phyloP scores from a whole-genome alignment of 2,113 vertebrate species.

The Aleadryas rufinucha region DNA sequence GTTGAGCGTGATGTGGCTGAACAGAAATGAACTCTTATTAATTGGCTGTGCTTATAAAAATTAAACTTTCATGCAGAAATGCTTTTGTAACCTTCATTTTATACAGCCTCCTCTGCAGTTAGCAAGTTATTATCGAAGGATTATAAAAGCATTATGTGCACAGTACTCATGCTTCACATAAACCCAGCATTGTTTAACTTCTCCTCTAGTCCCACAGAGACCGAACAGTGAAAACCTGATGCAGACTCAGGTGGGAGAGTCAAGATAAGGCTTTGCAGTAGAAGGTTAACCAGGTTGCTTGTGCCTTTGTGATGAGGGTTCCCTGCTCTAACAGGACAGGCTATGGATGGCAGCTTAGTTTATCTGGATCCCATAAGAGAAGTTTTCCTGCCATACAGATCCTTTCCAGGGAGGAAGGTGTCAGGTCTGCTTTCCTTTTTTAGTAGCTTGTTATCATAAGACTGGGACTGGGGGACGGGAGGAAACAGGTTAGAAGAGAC shows the following conservation, averaged over 20 bases:
- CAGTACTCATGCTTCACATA: not conserved
- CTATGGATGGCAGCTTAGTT: not conserved
- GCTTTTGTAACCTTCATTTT: not conserved
- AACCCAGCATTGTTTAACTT: not conserved
- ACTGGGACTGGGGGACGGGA: fast-evolving
- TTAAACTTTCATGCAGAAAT: not conserved
- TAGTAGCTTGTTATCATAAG: not conserved
- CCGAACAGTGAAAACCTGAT: not conserved
- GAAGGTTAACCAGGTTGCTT: not conserved
- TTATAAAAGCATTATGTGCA: not conserved
- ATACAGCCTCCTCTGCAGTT: not conserved
- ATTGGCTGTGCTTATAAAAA: not conserved
- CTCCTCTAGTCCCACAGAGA: not conserved
- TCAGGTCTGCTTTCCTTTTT: not conserved
- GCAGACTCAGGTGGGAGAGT: not conserved
- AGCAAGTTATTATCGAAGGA: not conserved
- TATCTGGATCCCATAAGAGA: not conserved
- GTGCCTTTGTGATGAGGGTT: not conserved
- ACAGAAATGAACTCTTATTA: not conserved
- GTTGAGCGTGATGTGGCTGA: not conserved
- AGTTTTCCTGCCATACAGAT: not conserved
- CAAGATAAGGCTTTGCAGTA: not conserved
- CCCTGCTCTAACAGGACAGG: not conserved
- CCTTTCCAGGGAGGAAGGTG: not conserved
- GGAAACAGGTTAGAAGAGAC: not conserved